Evolutionary conservation across 2,888 invertebrate genomes (phyloP).

Genomic region (Bellardia pandia): DNA sequence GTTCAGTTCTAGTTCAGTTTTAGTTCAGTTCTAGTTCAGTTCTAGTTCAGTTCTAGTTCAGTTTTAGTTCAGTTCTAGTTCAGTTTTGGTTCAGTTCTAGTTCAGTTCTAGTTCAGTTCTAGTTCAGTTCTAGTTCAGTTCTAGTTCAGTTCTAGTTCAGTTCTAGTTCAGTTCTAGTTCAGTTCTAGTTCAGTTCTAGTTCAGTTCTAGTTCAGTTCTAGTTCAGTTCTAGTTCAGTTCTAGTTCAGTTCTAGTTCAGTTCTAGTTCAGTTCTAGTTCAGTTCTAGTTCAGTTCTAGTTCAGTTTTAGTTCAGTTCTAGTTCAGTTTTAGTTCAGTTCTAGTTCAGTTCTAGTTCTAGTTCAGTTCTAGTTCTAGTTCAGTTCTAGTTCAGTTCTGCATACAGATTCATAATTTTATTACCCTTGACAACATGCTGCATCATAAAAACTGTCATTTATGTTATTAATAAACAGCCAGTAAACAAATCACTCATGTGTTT

Average conservation of each 20-base stretch:
- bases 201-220: conserved; percentile 1
- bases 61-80: not conserved
- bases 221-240: not conserved
- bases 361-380: not conserved
- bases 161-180: not conserved
- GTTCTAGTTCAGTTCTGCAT: not conserved
- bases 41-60: conserved; percentile 1
- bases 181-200: not conserved
- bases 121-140: conserved; percentile 1
- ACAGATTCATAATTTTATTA: not conserved
- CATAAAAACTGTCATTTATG: not conserved
- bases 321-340: not conserved
- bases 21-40: conserved; percentile 1
- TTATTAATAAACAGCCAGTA: not conserved
- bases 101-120: not conserved
- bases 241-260: not conserved
- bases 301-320: not conserved
- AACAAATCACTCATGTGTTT: conserved; percentile 8
- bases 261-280: not conserved
- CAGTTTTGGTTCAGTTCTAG: not conserved
- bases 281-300: conserved; percentile 1
- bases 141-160: not conserved
- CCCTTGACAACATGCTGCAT: not conserved
- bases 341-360: not conserved
- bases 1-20: not conserved